Evolutionary conservation across 2,113 vertebrate genomes (phyloP).

Genomic region (Benitochromis conjunctus): DNA sequence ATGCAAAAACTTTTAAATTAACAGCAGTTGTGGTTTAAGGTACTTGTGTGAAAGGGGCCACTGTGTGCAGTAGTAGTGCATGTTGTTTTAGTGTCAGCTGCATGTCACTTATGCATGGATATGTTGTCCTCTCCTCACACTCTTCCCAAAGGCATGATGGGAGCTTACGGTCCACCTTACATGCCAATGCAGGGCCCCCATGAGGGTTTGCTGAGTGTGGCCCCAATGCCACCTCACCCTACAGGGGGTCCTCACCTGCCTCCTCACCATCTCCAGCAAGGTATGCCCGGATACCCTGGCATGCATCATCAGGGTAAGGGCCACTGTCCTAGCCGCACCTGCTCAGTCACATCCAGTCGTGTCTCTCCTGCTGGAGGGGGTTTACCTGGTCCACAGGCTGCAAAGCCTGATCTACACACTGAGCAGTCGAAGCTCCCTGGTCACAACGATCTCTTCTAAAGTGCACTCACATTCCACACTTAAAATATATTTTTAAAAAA

Average conservation of each 20-base stretch:
- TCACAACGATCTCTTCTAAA: background rate
- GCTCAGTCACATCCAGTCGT: conserved; percentile 75
- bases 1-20: background rate
- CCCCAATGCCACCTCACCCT: conserved; percentile 94
- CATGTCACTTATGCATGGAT: conserved; percentile 94
- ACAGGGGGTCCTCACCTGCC: conserved; percentile 87
- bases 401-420: conserved; percentile 22
- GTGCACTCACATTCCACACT: background rate
- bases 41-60: conserved; percentile 51
- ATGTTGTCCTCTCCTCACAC: conserved; percentile 84
- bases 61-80: conserved; percentile 80
- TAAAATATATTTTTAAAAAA: background rate
- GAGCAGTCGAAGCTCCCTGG: conserved; percentile 16
- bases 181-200: conserved; percentile 97
- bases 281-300: conserved; percentile 92
- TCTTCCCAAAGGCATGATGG: conserved; percentile 95
- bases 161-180: conserved; percentile 95
- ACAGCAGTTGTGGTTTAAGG: background rate
- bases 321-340: conserved; percentile 54
- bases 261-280: conserved; percentile 90
- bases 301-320: conserved; percentile 96
- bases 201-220: conserved; percentile 99
- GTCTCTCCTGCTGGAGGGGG: conserved; percentile 73
- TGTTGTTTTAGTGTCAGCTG: conserved; percentile 82
- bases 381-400: conserved; percentile 63